Percentiles rank a stretch among this genome's conserved stretches.
Evolutionary conservation across 1,140 invertebrate species (phyloP).

Genomic region (Calephelis virginiensis): DNA sequence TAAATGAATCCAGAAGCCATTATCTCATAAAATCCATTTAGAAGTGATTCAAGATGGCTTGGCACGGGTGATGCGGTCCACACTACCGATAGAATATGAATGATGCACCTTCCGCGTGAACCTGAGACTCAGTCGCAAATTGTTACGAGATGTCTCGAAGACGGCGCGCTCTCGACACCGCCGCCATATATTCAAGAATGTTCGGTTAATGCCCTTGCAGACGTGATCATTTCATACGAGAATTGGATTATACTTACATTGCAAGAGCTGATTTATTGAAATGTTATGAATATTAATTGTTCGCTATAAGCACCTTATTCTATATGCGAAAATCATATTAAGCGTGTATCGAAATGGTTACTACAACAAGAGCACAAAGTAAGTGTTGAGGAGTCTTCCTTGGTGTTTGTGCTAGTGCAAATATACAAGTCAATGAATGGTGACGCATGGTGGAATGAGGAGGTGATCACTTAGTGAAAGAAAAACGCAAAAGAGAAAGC

Average conservation of each 20-base stretch:
- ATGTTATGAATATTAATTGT: too few relatives aligned
- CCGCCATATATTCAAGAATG: conserved; percentile 14
- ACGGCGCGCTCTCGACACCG: conserved; percentile 5
- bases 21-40: conserved; percentile 1
- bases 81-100: conserved; percentile 8
- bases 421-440: too few relatives aligned
- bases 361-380: too few relatives aligned
- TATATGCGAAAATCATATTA: too few relatives aligned
- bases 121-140: conserved; percentile 12
- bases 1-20: neutral
- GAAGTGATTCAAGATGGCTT: neutral
- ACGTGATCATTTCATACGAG: conserved; percentile 12
- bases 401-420: too few relatives aligned
- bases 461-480: too few relatives aligned
- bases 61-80: conserved; percentile 7
- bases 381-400: too few relatives aligned
- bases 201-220: conserved; percentile 14
- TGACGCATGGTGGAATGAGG: too few relatives aligned
- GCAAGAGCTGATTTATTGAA: too few relatives aligned
- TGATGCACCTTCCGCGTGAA: conserved; percentile 15
- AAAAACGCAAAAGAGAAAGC: too few relatives aligned
- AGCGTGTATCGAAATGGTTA: too few relatives aligned
- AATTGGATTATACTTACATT: neutral
- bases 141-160: conserved; percentile 15
- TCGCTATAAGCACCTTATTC: too few relatives aligned